Base-by-base conservation (phyloP, 2,888 invertebrate genomes). In the Cacoxenus indagator region DNA sequence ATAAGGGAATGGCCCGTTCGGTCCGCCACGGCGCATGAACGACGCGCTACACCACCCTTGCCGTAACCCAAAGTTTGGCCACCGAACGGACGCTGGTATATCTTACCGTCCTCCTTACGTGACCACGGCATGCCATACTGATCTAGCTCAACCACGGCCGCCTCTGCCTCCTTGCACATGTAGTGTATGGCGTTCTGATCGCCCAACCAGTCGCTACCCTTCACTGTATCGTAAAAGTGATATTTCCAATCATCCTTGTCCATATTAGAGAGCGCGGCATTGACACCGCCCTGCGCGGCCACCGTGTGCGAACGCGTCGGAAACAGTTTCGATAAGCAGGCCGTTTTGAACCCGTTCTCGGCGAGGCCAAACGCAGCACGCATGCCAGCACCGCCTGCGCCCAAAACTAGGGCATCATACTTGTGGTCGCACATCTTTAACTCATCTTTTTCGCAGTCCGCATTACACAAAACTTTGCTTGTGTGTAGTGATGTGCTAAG, bases 161-260 rank as follows among this genome's bases (percentile, higher is more conserved):
- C 91, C 0, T 94, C 93, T 2, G 96, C 96, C 87, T 96, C 95
- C 71, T 93, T 91, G 2, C 97, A 95, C 95, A 99, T 96, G 89
- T 97, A 98, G 88, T 99, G 98, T 82, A 99, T 99, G 54, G 98
- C 98, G 88, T 99, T 97, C 90, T 97, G 96, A 87, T 98, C 98
- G 74, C 98, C 97, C 17, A 98, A 90, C 98, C 98, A 98, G 90
- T 99, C 99, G 55, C 97, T 97, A 26, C 98, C 98, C 88, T 98
- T 98, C 0, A 98, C 96, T 3, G 98, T 98, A 87, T 98, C 98
- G 86, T 95, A 98, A 94, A 98, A 97, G 87, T 99, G 99, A 92
- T 94, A 99, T 61, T 93, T 91, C 99, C 99, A 99, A 86, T 93
- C 93, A 86, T 93, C 93, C 14, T 93, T 92, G 86, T 97, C 96